These are phyloP conservation scores for Campoplex capitator DNA, from an alignment of 2,888 invertebrate genomes.

Conservation along the genomic window DNA sequence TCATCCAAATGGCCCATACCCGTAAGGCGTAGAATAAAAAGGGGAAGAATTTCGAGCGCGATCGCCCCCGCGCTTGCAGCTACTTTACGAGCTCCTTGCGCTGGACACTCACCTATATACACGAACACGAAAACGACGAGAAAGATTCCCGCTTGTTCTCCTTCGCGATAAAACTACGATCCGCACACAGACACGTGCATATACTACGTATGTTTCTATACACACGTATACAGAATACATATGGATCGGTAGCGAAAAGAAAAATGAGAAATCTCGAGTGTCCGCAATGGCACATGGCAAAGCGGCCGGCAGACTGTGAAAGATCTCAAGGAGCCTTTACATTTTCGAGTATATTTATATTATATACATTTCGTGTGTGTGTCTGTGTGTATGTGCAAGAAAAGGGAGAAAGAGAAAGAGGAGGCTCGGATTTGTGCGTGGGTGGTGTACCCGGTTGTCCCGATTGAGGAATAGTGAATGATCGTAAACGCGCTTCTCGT, in stretches of 20 bases:
- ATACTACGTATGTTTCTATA: background rate
- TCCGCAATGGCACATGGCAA: conserved; percentile 39
- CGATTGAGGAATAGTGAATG: conserved; percentile 75
- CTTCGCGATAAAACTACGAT: conserved; percentile 54
- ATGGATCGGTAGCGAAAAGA: conserved; percentile 20
- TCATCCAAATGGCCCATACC: conserved; percentile 13
- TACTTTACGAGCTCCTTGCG: conserved; percentile 64
- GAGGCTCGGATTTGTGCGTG: conserved; percentile 71
- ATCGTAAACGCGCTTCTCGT: conserved; percentile 73
- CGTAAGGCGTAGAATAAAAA: conserved; percentile 49
- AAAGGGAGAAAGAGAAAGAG: conserved; percentile 1
- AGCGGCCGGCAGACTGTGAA: conserved; percentile 34
- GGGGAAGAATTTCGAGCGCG: conserved; percentile 61
- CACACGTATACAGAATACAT: background rate
- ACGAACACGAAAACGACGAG: conserved; percentile 61
- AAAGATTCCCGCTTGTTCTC: conserved; percentile 52
- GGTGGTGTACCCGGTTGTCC: conserved; percentile 42
- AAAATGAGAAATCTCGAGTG: conserved; percentile 57
- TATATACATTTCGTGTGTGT: background rate
- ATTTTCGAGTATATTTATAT: conserved; percentile 5
- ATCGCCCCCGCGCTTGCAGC: conserved; percentile 60
- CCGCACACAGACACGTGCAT: background rate
- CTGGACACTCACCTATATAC: conserved; percentile 25
- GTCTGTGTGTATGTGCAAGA: background rate
- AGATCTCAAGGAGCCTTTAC: conserved; percentile 42